Percentiles rank a stretch among this genome's conserved stretches.
Evolutionary conservation across 2,888 invertebrate genomes (phyloP).

Genomic region (Spatulosminthurus flaviceps): DNA sequence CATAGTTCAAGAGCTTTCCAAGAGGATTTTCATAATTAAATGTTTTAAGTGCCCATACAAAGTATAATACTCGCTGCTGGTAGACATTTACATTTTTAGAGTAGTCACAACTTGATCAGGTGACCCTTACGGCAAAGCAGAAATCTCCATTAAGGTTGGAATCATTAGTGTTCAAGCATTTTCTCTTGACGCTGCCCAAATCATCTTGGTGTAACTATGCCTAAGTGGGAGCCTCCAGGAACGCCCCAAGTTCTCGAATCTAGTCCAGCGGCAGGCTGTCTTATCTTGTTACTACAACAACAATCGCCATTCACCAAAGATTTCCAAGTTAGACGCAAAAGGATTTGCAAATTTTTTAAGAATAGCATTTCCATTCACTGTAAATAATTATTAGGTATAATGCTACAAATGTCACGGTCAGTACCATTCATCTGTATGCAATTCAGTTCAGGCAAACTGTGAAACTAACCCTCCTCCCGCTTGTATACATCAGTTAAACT

Average conservation of each 20-base stretch:
- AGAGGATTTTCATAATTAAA: too few species aligned
- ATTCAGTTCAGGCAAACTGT: too few species aligned
- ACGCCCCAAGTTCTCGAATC: slow-evolving; percentile 44
- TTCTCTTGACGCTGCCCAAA: background rate
- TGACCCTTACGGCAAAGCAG: slow-evolving; percentile 7
- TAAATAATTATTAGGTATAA: too few species aligned
- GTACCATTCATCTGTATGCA: too few species aligned
- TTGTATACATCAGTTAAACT: too few species aligned
- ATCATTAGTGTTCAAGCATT: background rate
- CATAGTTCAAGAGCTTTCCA: too few species aligned
- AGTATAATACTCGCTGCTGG: too few species aligned
- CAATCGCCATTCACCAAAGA: slow-evolving; percentile 28
- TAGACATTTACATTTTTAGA: too few species aligned
- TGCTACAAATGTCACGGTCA: background rate
- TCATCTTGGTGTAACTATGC: slow-evolving; percentile 45
- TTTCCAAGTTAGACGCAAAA: slow-evolving; percentile 24
- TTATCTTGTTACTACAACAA: slow-evolving; percentile 48
- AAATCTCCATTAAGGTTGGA: slow-evolving; percentile 10
- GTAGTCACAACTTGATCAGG: background rate
- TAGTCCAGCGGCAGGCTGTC: slow-evolving; percentile 33
- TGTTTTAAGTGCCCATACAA: too few species aligned
- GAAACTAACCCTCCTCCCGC: too few species aligned
- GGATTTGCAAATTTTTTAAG: background rate
- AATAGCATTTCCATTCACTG: background rate
- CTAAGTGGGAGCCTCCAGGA: slow-evolving; percentile 25